Base-by-base conservation (phyloP, 1,140 invertebrate species). In the Diabrotica virgifera region DNA sequence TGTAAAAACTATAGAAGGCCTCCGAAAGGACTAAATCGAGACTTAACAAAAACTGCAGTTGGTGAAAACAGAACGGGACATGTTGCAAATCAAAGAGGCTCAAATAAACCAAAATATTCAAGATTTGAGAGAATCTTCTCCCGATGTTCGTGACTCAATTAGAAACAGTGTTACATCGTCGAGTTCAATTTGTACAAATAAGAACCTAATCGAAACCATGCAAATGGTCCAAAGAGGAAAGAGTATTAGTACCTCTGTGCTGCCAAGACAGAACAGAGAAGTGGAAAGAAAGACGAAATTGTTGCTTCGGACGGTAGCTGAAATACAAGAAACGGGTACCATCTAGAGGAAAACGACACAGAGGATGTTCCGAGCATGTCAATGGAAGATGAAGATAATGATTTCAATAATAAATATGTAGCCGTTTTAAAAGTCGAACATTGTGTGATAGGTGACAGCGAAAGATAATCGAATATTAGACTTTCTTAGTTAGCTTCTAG, bases 321-420 rank as follows among this genome's bases (percentile, higher is more conserved):
- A 58, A n/a, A 36, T 68, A 12, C 57, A 70, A 51, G 68, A 68
- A 69, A 63, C 69, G 36, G 51, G 66, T 36, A 72, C 65, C 1
- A 55, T 73, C 51, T 63, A 63, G 5, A 66, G 68, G 12, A 69
- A 66, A 55, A 70, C 70, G 2, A 72, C 71, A 4, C 67, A 74
- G 54, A 54, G 24, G 66, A 70, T 63, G 57, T 74, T 37, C 70
- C 86, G 64, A 84, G 85, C 59, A 85, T 92, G 40, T 85, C 86
- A 66, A 90, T 89, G 81, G 90, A 90, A 65, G 91, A 93, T 74
- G 91, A 94, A 74, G 91, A 92, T 72, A 89, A 89, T 24, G 90
- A 92, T 79, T 91, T 92, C 74, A 89, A 91, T 77, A 90, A 88
- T 73, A 87, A 86, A 38, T 92, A 87, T 69, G 76, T 90, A 54